A percentile compares a stretch with the other conserved stretches of the same genome.
Conservation (phyloP, 2,113 vertebrate genomes). For the Oncorhynchus gorbuscha region DNA sequence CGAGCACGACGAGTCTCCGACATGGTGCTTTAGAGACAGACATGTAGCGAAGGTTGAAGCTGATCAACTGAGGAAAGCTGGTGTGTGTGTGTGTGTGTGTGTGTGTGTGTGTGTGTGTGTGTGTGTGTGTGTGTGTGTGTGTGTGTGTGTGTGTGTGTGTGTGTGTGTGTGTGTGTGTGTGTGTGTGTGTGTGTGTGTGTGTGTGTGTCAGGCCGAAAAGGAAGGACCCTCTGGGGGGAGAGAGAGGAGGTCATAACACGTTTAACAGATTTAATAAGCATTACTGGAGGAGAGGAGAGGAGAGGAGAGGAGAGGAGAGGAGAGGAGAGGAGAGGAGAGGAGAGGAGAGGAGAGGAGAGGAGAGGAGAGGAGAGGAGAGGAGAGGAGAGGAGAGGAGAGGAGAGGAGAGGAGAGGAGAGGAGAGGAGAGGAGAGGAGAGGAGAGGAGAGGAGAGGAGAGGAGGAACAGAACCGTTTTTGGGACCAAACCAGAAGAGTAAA, state of each 20-base stretch:
- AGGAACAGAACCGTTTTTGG: conserved; percentile 15
- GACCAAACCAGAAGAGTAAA: conserved; percentile 22
- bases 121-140: too few species aligned
- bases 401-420: background rate
- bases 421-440: background rate
- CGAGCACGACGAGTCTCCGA: too few species aligned
- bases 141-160: too few species aligned
- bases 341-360: background rate
- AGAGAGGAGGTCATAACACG: background rate
- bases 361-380: background rate
- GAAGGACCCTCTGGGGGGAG: too few species aligned
- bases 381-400: background rate
- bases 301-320: background rate
- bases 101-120: too few species aligned
- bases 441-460: background rate
- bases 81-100: background rate
- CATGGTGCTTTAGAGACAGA: too few species aligned
- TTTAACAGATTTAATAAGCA: background rate
- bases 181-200: too few species aligned
- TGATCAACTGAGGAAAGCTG: conserved; percentile 4
- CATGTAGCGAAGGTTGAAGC: background rate
- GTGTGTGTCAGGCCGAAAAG: background rate
- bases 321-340: background rate
- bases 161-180: too few species aligned
- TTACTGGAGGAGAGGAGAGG: background rate